Conservation (phyloP, 2,113 vertebrate species). For the Paraplagusia blochii region DNA sequence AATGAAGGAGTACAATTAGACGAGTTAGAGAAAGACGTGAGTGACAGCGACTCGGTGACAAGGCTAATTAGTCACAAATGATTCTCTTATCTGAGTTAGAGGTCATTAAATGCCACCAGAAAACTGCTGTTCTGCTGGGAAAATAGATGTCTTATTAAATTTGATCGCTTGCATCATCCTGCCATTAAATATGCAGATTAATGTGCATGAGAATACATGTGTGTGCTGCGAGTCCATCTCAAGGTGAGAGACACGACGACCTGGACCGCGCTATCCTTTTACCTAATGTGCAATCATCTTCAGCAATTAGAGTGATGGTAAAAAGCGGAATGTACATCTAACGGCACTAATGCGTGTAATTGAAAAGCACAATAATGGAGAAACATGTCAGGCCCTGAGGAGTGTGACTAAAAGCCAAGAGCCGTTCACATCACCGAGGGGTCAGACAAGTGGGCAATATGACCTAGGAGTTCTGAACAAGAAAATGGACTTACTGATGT, state of each 20-base stretch:
- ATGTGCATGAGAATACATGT: conserved; percentile 37
- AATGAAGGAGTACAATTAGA: conserved; percentile 58
- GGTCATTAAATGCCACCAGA: conserved; percentile 70
- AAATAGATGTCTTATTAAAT: conserved; percentile 65
- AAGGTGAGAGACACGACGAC: conserved; percentile 70
- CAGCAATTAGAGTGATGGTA: conserved; percentile 74
- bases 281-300: conserved; percentile 77
- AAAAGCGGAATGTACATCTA: conserved; percentile 74
- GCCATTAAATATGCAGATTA: conserved; percentile 72
- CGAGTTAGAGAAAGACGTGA: conserved; percentile 45
- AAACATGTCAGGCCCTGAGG: conserved; percentile 64
- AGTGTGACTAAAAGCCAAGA: conserved; percentile 42
- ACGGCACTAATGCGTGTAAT: conserved; percentile 76
- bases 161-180: conserved; percentile 63
- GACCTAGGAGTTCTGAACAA: too few species aligned
- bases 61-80: conserved; percentile 66
- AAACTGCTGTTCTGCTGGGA: conserved; percentile 35
- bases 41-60: conserved; percentile 54
- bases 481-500: too few species aligned
- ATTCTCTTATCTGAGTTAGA: conserved; percentile 60
- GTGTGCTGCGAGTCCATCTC: conserved; percentile 62
- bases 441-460: too few species aligned
- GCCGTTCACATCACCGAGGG: too few species aligned
- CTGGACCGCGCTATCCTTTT: conserved; percentile 46
- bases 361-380: conserved; percentile 72